Base-by-base conservation (phyloP, 2,888 invertebrate species). In the Sthenelais limicola region DNA sequence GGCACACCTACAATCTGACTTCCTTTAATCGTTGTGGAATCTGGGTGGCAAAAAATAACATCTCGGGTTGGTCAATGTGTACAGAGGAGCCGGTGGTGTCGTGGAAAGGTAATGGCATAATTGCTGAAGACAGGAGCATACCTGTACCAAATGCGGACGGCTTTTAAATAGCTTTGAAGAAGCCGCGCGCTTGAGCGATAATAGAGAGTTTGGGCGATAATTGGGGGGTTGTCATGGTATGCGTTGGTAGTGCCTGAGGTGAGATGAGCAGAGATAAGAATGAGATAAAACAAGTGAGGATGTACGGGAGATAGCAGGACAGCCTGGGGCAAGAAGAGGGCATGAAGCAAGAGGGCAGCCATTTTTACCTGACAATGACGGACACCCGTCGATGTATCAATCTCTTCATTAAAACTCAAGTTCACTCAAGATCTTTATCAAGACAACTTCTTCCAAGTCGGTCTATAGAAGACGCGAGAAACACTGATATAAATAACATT, bases 281-380 rank as follows among this genome's bases (percentile, higher is more conserved):
- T 5, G 56, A 56, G 56, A 56, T 56, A 32, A 56, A 56, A 56
- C 56, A 56, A 56, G 56, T 56, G 56, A 33, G 56, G 56, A 56
- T 56, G 56, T 56, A 56, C 56, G 32, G 56, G 32, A 56, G 56
- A 56, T 56, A 56, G 56, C 32, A 32, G 56, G 56, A 54, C 15
- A 1, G 33, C n/a, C n/a, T n/a, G n/a, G n/a, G n/a, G n/a, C n/a
- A n/a, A n/a, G n/a, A n/a, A n/a, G n/a, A 7, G 2, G 56, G 32
- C 56, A 21, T 3, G 9, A 7, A 24, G 28, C 26, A n/a, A 54
- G 30, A 33, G 32, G 33, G 56, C 30, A 30, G 56, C 30, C 56
- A 30, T 56, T 56, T 56, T 24, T 56, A 33, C 30, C 1, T 56
- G 56, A 56, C 56, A 56, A 56, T 56, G 56, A 56, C 33, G 30